A percentile compares a stretch with the other conserved stretches of the same genome.
These are phyloP conservation scores for Nomada ruficornis DNA, from an alignment of 2,888 invertebrate species.

Conservation along the genomic window DNA sequence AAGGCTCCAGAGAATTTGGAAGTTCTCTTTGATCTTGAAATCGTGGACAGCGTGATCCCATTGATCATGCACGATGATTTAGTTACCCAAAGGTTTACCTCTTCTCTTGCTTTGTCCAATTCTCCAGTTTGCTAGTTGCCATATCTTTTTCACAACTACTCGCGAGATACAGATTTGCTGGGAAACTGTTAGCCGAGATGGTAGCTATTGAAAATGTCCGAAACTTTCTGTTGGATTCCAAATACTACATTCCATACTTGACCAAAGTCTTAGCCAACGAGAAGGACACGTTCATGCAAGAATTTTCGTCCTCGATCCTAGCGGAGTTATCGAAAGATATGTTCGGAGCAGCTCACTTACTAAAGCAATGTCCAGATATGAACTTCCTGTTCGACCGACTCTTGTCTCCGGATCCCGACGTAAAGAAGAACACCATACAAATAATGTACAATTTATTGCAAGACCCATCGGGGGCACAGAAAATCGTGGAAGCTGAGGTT, in stretches of 20 bases:
- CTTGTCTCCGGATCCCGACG: slow-evolving; percentile 86
- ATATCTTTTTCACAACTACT: not conserved
- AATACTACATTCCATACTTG: slow-evolving; percentile 84
- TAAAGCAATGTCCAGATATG: slow-evolving; percentile 84
- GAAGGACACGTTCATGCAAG: slow-evolving; percentile 85
- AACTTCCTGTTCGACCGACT: slow-evolving; percentile 85
- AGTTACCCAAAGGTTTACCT: slow-evolving; percentile 75
- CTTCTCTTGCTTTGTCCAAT: not conserved
- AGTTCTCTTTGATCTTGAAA: slow-evolving; percentile 74
- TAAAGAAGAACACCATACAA: slow-evolving; percentile 86
- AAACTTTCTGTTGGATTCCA: slow-evolving; percentile 83
- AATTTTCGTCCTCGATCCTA: slow-evolving; percentile 86
- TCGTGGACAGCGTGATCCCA: slow-evolving; percentile 72
- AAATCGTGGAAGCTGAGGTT: slow-evolving; percentile 79
- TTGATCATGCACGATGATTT: slow-evolving; percentile 77
- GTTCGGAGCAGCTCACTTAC: slow-evolving; percentile 84
- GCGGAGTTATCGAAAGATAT: slow-evolving; percentile 85
- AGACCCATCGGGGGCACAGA: slow-evolving; percentile 85
- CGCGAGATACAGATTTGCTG: slow-evolving; percentile 83
- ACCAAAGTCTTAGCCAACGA: slow-evolving; percentile 84
- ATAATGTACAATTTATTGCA: slow-evolving; percentile 86
- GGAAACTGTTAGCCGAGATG: slow-evolving; percentile 86
- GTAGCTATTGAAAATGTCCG: slow-evolving; percentile 85
- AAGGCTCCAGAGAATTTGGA: slow-evolving; percentile 79
- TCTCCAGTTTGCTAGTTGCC: not conserved